These are phyloP conservation scores for Chalcosyrphus nemorum DNA, from an alignment of 2,888 invertebrate genomes.

Conservation along the genomic window DNA sequence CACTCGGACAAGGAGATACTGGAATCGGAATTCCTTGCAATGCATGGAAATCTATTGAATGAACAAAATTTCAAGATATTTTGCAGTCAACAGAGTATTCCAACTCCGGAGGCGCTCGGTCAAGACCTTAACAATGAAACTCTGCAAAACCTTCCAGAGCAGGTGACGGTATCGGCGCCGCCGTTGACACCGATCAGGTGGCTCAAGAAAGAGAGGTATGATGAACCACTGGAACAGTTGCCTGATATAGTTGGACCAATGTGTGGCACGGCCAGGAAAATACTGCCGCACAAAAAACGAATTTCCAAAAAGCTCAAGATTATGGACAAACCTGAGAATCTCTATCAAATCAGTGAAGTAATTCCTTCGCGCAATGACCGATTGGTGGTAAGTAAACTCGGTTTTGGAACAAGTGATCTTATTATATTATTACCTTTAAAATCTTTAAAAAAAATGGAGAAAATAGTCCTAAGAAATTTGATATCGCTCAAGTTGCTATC, in stretches of 20 bases:
- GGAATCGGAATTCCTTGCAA: conserved; percentile 51
- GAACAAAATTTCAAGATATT: conserved; percentile 63
- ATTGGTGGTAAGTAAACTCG: conserved; percentile 34
- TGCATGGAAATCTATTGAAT: conserved; percentile 62
- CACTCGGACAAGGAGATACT: conserved; percentile 56
- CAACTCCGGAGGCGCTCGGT: conserved; percentile 45
- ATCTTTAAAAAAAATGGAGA: too few relatives aligned
- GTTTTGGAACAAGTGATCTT: too few relatives aligned
- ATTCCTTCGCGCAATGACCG: conserved; percentile 20
- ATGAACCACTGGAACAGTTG: conserved; percentile 25
- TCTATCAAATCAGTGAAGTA: conserved; percentile 34
- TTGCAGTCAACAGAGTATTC: conserved; percentile 51
- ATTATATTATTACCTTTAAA: too few relatives aligned
- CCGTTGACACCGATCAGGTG: conserved; percentile 28
- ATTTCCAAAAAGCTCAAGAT: conserved; percentile 89
- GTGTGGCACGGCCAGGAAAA: conserved; percentile 83
- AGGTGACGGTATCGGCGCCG: conserved; percentile 14
- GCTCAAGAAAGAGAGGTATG: conserved; percentile 50
- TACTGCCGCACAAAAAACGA: conserved; percentile 92
- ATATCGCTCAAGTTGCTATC: too few relatives aligned
- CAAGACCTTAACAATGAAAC: conserved; percentile 31
- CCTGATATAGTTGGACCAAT: conserved; percentile 41
- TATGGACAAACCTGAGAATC: conserved; percentile 72
- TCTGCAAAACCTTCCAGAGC: conserved; percentile 43
- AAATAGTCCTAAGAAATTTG: too few relatives aligned